Evolutionary conservation across 2,113 vertebrate species (phyloP).

Genomic region (Pachyramphus minor): DNA sequence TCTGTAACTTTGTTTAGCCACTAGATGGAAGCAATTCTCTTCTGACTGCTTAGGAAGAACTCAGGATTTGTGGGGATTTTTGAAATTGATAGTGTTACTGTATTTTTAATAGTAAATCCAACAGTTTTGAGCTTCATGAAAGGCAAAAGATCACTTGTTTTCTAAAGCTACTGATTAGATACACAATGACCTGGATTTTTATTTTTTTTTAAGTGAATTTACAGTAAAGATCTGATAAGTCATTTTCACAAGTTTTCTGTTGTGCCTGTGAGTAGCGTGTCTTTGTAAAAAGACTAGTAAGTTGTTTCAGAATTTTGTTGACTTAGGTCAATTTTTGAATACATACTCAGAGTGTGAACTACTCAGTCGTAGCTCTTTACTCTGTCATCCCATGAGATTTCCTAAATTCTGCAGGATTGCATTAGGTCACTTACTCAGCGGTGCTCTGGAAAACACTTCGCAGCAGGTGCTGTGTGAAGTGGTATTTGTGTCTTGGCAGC

Average conservation of each 20-base stretch:
- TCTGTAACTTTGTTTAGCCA: not conserved
- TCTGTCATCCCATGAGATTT: not conserved
- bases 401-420: not conserved
- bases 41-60: not conserved
- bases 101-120: not conserved
- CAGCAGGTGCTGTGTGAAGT: not conserved
- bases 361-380: not conserved
- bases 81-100: not conserved
- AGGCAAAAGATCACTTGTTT: not conserved
- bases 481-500: not conserved
- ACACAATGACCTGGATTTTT: not conserved
- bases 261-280: not conserved
- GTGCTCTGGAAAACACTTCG: not conserved
- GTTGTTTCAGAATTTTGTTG: not conserved
- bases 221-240: not conserved
- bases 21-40: slow-evolving; percentile 59
- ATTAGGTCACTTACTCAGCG: not conserved
- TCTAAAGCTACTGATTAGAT: not conserved
- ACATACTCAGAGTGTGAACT: not conserved
- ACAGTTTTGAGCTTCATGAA: not conserved
- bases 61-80: not conserved
- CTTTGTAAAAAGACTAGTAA: not conserved
- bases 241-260: not conserved
- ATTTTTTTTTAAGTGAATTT: not conserved
- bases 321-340: not conserved